These are phyloP conservation scores for Plagiodera versicolora DNA, from an alignment of 2,888 invertebrate genomes.

Conservation along the genomic window DNA sequence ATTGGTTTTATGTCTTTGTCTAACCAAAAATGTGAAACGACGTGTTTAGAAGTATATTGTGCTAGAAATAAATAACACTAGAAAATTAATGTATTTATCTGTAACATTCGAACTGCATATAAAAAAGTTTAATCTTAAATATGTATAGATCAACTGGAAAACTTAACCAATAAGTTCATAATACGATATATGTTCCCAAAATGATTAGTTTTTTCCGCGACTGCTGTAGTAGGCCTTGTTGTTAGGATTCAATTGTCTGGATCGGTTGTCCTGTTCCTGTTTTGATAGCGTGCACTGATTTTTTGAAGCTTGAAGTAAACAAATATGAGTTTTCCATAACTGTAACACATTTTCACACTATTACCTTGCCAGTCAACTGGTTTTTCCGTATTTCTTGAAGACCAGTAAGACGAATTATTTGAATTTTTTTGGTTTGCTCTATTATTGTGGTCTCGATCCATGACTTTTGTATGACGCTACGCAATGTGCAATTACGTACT, in stretches of 20 bases:
- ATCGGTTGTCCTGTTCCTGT: conserved; percentile 18
- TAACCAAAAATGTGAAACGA: too few species aligned
- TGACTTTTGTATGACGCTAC: neutral
- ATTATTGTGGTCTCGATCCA: conserved; percentile 19
- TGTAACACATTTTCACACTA: neutral
- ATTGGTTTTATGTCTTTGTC: too few species aligned
- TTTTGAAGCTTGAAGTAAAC: neutral
- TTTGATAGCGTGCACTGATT: conserved; percentile 18
- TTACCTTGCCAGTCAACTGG: conserved; percentile 18
- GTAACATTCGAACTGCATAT: too few species aligned
- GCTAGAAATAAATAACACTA: too few species aligned
- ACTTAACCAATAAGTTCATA: too few species aligned
- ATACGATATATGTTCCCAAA: neutral
- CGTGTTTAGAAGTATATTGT: too few species aligned
- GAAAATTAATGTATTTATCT: too few species aligned
- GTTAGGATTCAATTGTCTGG: conserved; percentile 20
- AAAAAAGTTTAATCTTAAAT: too few species aligned
- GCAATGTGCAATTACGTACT: neutral
- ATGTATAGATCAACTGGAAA: neutral
- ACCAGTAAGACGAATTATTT: conserved; percentile 19
- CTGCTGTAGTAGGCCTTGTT: conserved; percentile 16
- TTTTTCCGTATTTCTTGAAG: conserved; percentile 17
- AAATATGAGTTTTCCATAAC: conserved; percentile 1
- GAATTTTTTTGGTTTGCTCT: conserved; percentile 20
- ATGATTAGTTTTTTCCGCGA: neutral